A percentile compares a stretch with the other conserved stretches of the same genome.
These are phyloP conservation scores for Rapana venosa DNA, from an alignment of 2,888 invertebrate species.

Conservation along the genomic window DNA sequence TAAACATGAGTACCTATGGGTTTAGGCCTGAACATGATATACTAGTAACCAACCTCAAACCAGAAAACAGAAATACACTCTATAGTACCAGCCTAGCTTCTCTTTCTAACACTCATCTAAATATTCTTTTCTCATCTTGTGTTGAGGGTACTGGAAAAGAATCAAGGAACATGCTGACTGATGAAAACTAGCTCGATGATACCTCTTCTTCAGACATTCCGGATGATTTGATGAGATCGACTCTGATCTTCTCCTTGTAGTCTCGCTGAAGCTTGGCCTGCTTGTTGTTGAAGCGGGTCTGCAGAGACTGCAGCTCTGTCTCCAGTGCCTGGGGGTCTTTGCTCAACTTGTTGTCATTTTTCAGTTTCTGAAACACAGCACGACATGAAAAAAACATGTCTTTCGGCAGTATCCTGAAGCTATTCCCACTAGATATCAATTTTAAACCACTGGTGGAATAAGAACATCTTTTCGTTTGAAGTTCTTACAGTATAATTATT, in stretches of 20 bases:
- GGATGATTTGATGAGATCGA: slow-evolving; percentile 64
- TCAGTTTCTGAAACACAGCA: slow-evolving; percentile 58
- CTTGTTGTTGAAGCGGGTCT: slow-evolving; percentile 60
- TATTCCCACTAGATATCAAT: too few species aligned
- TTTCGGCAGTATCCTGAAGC: too few species aligned
- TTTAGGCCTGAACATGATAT: too few species aligned
- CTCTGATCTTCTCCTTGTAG: slow-evolving; percentile 63
- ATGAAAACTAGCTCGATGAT: background rate
- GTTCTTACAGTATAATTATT: too few species aligned
- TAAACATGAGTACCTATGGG: too few species aligned
- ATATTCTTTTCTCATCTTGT: background rate
- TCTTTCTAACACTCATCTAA: too few species aligned
- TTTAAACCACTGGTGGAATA: too few species aligned
- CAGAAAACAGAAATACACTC: slow-evolving; percentile 2
- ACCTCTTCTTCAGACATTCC: slow-evolving; percentile 72
- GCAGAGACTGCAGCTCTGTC: slow-evolving; percentile 63
- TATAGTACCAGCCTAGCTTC: background rate
- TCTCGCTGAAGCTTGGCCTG: slow-evolving; percentile 64
- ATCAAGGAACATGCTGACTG: background rate
- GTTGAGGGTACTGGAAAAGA: background rate
- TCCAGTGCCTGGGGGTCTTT: slow-evolving; percentile 63
- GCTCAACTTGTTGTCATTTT: slow-evolving; percentile 56
- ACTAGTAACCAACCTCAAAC: too few species aligned
- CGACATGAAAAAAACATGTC: too few species aligned
- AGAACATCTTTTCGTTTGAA: too few species aligned